Base-by-base conservation (phyloP, 2,797 vertebrate genomes). In the Bovichtus diacanthus region DNA sequence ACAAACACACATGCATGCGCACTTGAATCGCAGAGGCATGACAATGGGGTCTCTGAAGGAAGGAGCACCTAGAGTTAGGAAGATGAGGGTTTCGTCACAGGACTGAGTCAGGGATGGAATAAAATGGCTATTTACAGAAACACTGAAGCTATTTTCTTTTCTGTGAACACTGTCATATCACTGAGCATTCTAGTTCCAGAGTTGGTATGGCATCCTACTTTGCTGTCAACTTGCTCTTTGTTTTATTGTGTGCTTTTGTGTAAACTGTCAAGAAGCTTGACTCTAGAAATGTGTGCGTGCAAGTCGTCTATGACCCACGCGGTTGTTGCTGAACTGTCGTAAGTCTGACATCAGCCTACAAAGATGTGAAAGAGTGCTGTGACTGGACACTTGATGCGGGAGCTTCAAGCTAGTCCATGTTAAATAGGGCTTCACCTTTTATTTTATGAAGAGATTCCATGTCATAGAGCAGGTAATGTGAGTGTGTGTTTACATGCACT, bases 301-400 rank as follows among this genome's bases (percentile, higher is more conserved):
- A 63, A 84, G 79, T 80, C n/a, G n/a, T 65, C 23, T 83, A 56
- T 76, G 85, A 87, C 83, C 82, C 81, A 53, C 74, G 44, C 68
- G 62, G 80, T 58, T 78, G 76, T 89, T 92, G 61, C 87, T 68
- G 59, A 68, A 69, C 80, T 91, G 85, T 85, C 74, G 82, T 81
- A 91, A 90, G 77, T 71, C 87, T 91, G 87, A 89, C 89, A 90
- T 90, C 89, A 89, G 87, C 85, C 82, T 69, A 59, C 63, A 41
- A 49, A 83, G 78, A 72, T 81, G 64, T 61, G 59, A 83, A 78
- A 59, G 46, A 82, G 56, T 25, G 66, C 69, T 67, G 54, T 25
- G 69, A 82, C 58, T 38, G 70, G 73, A 72, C 41, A 43, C 59
- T 81, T 59, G 75, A 72, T 78, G 64, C 62, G 56, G 19, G 29